phyloP scores from a whole-genome alignment of 2,888 invertebrate species.

The Prosopocoilus inquinatus region DNA sequence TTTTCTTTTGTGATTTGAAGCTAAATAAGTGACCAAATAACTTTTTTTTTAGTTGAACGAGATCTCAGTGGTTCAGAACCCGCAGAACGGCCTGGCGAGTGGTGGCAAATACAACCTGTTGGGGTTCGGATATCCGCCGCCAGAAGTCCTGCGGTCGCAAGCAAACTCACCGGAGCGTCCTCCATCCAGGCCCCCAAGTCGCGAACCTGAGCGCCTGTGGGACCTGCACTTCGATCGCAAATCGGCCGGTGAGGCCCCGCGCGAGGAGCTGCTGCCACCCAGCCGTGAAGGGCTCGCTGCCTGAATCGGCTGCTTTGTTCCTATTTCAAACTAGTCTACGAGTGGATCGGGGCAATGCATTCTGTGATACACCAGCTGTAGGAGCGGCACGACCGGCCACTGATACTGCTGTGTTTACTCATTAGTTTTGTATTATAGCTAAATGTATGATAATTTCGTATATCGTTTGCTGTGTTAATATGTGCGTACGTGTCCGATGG shows the following conservation, averaged over 20 bases:
- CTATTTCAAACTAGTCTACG: slow-evolving; percentile 49
- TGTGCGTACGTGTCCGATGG: slow-evolving; percentile 42
- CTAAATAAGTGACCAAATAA: not conserved
- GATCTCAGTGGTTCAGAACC: slow-evolving; percentile 75
- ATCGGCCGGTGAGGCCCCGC: slow-evolving; percentile 45
- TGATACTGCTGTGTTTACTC: slow-evolving; percentile 37
- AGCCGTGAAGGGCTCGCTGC: slow-evolving; percentile 74
- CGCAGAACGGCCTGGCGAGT: slow-evolving; percentile 63
- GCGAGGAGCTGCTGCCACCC: slow-evolving; percentile 57
- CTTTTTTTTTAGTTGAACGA: slow-evolving; percentile 66
- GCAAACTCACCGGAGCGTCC: slow-evolving; percentile 54
- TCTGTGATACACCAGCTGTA: slow-evolving; percentile 53
- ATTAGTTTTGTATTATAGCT: slow-evolving; percentile 36
- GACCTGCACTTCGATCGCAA: slow-evolving; percentile 60
- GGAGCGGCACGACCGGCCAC: slow-evolving; percentile 45
- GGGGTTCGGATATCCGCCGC: slow-evolving; percentile 71
- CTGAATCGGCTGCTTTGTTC: slow-evolving; percentile 56
- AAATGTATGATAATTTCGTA: slow-evolving; percentile 42
- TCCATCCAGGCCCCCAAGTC: slow-evolving; percentile 51
- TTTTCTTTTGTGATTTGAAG: not conserved
- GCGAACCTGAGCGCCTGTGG: slow-evolving; percentile 54
- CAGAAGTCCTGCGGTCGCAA: slow-evolving; percentile 53
- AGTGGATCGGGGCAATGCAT: slow-evolving; percentile 53
- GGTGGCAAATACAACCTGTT: slow-evolving; percentile 69
- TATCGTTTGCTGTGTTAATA: slow-evolving; percentile 46